Evolutionary conservation across 23 tunicate genomes (phyloP), one percentile per base, ranked within the genome.

Genomic region (Corella eumyota): DNA sequence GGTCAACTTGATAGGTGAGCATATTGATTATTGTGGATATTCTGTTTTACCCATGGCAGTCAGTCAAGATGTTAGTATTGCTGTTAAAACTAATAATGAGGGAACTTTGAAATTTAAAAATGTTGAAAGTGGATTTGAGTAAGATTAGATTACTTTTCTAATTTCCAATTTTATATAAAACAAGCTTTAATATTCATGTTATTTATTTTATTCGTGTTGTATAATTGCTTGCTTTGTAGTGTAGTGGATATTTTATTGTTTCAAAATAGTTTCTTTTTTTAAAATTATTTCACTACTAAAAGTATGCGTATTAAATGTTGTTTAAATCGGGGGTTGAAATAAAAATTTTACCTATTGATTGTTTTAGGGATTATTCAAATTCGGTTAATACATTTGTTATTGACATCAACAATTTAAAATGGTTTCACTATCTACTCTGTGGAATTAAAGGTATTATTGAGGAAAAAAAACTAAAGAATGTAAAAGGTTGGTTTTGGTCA

Each of bases 1-100:
- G 97, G 97, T 90, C 0, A 90, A 90, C 73, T 37, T 90, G 35
- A 90, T 90, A 69, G 97, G 97, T 6, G 97, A 90, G 58, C 97
- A 90, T 50, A 90, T 90, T 38, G 97, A 90, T 56, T 90, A 90
- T 47, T 90, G 97, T 62, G 97, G 97, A 2, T 90, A 90, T 62
- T 90, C 97, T 31, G 97, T 90, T 0, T 35, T 90, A 20, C 97
- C 97, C 29, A 90, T 90, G 90, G 97, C 97, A 23, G 68, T 90
- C 36, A 67, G 66, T 22, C 97, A 90, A 65, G 90, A 90, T 45
- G 57, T 90, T 35, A 50, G 73, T 50, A 61, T 68, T n/a, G 90
- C 85, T 11, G 90, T 79, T 28, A 53, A 55, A 23, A 33, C 22
- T 9, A 77, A 32, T 13, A 37, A 71, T 26, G 64, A 68, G 19